Conservation (phyloP, 1,140 invertebrate genomes). For the Leptopilina boulardi region DNA sequence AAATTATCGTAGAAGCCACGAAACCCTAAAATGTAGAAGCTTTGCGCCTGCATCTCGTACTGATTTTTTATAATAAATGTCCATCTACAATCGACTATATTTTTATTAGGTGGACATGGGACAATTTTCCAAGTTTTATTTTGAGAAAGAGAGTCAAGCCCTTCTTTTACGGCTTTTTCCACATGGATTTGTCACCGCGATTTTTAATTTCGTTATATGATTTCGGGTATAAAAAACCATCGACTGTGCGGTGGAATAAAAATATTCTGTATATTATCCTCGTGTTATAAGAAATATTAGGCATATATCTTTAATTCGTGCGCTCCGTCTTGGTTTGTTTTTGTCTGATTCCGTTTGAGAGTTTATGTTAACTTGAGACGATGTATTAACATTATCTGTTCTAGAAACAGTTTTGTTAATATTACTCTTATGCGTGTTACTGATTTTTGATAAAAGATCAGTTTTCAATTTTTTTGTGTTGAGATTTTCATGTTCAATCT, state of each 20-base stretch:
- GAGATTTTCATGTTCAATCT: too few species aligned
- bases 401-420: neutral
- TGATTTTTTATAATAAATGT: too few species aligned
- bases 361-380: neutral
- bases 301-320: neutral
- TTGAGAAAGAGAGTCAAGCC: conserved; percentile 61
- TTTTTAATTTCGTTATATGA: conserved; percentile 63
- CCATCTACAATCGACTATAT: neutral
- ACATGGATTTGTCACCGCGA: conserved; percentile 55
- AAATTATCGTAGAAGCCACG: too few species aligned
- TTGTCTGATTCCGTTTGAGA: neutral
- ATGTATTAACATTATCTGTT: neutral
- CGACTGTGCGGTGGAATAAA: conserved; percentile 44
- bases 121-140: conserved; percentile 63
- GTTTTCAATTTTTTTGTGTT: too few species aligned
- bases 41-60: too few species aligned
- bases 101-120: conserved; percentile 59
- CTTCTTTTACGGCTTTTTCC: conserved; percentile 65
- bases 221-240: conserved; percentile 49
- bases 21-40: too few species aligned
- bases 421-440: too few species aligned
- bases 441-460: too few species aligned
- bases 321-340: neutral
- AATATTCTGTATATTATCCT: neutral
- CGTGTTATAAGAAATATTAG: neutral